Conservation (phyloP, 2,113 vertebrate genomes). For the Motacilla alba region DNA sequence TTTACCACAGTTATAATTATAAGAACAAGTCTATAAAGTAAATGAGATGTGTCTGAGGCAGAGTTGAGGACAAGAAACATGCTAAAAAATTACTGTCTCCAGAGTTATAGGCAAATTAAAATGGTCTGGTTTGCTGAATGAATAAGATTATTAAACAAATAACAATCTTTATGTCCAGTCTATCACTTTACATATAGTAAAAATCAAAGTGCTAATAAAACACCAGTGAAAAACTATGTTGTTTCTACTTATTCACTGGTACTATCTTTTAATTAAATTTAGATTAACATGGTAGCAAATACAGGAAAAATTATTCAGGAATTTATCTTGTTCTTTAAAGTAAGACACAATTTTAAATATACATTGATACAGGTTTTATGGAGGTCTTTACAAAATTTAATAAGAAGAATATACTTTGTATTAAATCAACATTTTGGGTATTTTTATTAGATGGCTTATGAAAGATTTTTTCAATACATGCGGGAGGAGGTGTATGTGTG, state of each 20-base stretch:
- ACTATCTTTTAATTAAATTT: slow-evolving; percentile 60
- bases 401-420: slow-evolving; percentile 6
- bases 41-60: background rate
- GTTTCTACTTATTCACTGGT: background rate
- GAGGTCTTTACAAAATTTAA: background rate
- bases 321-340: background rate
- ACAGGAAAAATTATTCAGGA: background rate
- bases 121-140: background rate
- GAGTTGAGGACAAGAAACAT: background rate
- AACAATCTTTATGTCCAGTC: background rate
- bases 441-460: background rate
- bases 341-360: slow-evolving; percentile 9
- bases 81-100: background rate
- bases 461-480: slow-evolving; percentile 24
- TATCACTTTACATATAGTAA: background rate
- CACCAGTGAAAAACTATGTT: slow-evolving; percentile 1
- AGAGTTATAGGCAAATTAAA: background rate
- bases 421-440: background rate
- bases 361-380: background rate
- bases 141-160: background rate
- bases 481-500: background rate
- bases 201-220: background rate
- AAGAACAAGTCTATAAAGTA: background rate
- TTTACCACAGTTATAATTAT: background rate
- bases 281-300: slow-evolving; percentile 11